Base-by-base conservation (phyloP, 2,797 vertebrate species). In the Enoplosus armatus region DNA sequence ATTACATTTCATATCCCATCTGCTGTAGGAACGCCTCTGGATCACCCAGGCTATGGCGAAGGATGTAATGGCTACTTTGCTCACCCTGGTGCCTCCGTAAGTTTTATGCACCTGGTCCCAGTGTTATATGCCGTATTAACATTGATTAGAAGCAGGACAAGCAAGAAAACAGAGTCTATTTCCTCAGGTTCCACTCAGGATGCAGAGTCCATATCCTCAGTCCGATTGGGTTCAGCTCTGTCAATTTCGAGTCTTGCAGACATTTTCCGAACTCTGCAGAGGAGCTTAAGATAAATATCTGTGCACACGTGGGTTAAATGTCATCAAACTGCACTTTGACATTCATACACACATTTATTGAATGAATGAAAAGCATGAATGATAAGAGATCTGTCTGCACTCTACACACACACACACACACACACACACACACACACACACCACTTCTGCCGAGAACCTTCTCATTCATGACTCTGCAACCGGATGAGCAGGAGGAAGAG, bases 401-500 rank as follows among this genome's bases (percentile, higher is more conserved):
- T 37, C 15, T 62, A 4, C 53, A 65, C 48, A 31, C 4, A 41
- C 39, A 65, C 54, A 58, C 41, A 41, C 31, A 65, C 43, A 39
- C 33, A 15, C 26, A 41, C 58, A n/a, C n/a, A n/a, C n/a, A n/a
- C n/a, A n/a, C 53, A 56, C 41, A 41, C 31, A 65, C 43, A 39
- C 33, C 43, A 85, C 85, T 85, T 87, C 51, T 37, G 47, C 33
- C 45, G 20, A 75, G 35, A 85, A 87, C 4, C 59, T 11, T 26
- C 43, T 88, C 85, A 86, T 87, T 90, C 86, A 87, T 86, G 83
- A 83, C 77, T 83, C 79, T 80, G 81, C 61, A 86, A 77, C 77
- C 83, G 79, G 75, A 82, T 24, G 77, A 72, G 29, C n/a, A 6
- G 31, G 39, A 75, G 72, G 60, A 80, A 87, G 85, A 87, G 81